A percentile compares a stretch with the other conserved stretches of the same genome.
Conservation (phyloP, 1,140 invertebrate genomes). For the Subanguina moxae region DNA sequence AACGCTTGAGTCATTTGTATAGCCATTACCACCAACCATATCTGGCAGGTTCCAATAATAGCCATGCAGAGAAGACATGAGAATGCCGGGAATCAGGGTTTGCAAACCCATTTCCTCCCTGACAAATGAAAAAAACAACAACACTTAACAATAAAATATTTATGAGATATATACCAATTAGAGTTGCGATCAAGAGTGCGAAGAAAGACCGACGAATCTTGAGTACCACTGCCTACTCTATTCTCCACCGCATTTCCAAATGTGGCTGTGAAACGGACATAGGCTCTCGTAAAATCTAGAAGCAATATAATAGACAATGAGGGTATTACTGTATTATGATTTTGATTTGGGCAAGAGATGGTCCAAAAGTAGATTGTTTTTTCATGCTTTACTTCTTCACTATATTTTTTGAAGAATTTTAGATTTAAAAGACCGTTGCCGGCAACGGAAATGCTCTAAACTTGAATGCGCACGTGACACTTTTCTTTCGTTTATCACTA, state of each 20-base stretch:
- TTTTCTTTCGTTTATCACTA: no score
- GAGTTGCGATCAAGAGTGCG: conserved; percentile 84
- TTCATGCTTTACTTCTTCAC: no score
- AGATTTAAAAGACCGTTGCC: no score
- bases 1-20: conserved; percentile 52
- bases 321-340: no score
- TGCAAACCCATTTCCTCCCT: conserved; percentile 74
- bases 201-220: conserved; percentile 75
- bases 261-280: conserved; percentile 66
- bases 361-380: no score
- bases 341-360: no score
- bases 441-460: no score
- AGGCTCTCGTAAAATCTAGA: conserved; percentile 66
- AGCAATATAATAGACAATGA: no score
- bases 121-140: no score
- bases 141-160: no score
- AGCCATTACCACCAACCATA: conserved; percentile 83
- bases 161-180: conserved; percentile 69
- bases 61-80: conserved; percentile 76
- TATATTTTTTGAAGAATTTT: no score
- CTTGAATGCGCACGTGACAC: no score
- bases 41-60: conserved; percentile 81
- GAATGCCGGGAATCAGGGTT: conserved; percentile 71
- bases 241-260: conserved; percentile 74
- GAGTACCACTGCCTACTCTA: conserved; percentile 73